These are phyloP conservation scores for Procambarus virginalis DNA, from an alignment of 1,140 invertebrate species.

Conservation along the genomic window DNA sequence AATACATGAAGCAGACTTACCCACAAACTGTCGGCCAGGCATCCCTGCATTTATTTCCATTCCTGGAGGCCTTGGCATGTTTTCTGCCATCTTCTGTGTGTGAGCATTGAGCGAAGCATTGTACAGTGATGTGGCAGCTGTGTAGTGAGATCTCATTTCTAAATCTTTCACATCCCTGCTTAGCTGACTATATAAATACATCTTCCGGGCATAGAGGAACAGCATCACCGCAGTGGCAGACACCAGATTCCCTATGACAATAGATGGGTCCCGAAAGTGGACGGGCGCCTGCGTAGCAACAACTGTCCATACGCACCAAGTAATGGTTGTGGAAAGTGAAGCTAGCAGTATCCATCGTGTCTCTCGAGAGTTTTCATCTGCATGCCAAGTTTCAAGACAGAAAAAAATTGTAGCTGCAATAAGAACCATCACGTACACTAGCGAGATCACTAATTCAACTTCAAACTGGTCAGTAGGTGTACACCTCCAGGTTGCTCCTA, in stretches of 20 bases:
- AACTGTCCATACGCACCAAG: slow-evolving; percentile 76
- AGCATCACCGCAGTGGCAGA: slow-evolving; percentile 70
- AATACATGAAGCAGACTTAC: slow-evolving; percentile 27
- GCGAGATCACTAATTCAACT: slow-evolving; percentile 75
- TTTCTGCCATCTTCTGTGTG: slow-evolving; percentile 26
- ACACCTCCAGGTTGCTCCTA: slow-evolving; percentile 71
- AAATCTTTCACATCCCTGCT: slow-evolving; percentile 63
- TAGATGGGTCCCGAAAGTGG: slow-evolving; percentile 70
- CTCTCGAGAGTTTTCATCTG: slow-evolving; percentile 73
- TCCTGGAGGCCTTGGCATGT: slow-evolving; percentile 6
- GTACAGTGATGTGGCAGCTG: slow-evolving; percentile 66
- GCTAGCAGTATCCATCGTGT: slow-evolving; percentile 76
- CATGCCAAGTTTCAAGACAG: slow-evolving; percentile 74
- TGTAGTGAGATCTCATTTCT: slow-evolving; percentile 67
- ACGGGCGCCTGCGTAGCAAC: slow-evolving; percentile 73
- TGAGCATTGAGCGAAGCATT: slow-evolving; percentile 65
- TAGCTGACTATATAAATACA: slow-evolving; percentile 64
- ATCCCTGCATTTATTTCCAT: slow-evolving; percentile 33
- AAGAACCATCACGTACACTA: slow-evolving; percentile 76
- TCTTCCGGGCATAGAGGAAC: slow-evolving; percentile 69
- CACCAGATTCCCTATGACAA: slow-evolving; percentile 71
- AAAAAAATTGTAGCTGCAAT: slow-evolving; percentile 74
- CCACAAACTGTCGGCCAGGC: slow-evolving; percentile 67
- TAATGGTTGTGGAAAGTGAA: slow-evolving; percentile 72
- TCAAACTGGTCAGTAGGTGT: slow-evolving; percentile 74